Evolutionary conservation across 2,888 invertebrate genomes (phyloP).

Genomic region (Phengaris arion): DNA sequence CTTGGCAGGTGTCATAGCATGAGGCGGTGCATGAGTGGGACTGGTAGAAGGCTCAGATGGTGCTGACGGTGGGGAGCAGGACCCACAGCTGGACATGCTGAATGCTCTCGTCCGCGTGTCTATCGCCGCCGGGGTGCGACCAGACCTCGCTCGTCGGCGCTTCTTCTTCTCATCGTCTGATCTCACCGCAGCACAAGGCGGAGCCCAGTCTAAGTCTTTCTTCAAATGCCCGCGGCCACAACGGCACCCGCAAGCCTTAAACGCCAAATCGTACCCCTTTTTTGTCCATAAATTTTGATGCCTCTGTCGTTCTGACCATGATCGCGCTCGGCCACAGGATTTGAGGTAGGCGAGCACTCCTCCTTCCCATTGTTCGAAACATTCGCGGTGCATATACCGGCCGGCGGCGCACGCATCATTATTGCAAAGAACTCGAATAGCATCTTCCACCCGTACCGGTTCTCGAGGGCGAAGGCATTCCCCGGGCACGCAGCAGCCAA

Average conservation of each 20-base stretch:
- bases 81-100: constrained; percentile 88
- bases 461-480: constrained; percentile 89
- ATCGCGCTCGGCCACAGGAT: constrained; percentile 93
- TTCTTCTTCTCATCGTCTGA: constrained; percentile 72
- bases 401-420: constrained; percentile 94
- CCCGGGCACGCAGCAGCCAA: constrained; percentile 90
- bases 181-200: constrained; percentile 82
- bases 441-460: constrained; percentile 82
- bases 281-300: constrained; percentile 98
- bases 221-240: constrained; percentile 95
- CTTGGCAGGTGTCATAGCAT: constrained; percentile 79
- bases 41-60: constrained; percentile 87
- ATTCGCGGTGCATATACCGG: constrained; percentile 96
- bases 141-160: constrained; percentile 63
- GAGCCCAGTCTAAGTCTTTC: constrained; percentile 96
- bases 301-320: constrained; percentile 96
- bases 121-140: constrained; percentile 59
- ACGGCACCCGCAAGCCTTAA: constrained; percentile 96
- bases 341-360: constrained; percentile 92
- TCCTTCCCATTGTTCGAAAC: constrained; percentile 97
- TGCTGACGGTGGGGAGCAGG: constrained; percentile 90
- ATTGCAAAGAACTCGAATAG: constrained; percentile 94
- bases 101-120: constrained; percentile 84
- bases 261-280: constrained; percentile 97
- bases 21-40: constrained; percentile 81